Evolutionary conservation across 2,888 invertebrate species (phyloP), one percentile per base, ranked within the genome.

Genomic region (Parnassius glacialis): DNA sequence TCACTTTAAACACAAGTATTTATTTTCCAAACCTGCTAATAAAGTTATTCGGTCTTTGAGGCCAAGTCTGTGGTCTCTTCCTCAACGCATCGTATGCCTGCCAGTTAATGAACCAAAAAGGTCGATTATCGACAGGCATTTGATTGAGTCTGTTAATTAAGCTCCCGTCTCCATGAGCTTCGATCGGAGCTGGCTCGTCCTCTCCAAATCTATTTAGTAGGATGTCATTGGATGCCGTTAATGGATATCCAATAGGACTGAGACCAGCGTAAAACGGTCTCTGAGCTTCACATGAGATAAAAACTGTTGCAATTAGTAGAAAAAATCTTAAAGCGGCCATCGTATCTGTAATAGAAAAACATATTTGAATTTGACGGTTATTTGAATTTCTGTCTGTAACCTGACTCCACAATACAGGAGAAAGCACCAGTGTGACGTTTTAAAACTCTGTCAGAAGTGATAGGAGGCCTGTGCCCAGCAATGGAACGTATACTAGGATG

Each of bases 51-150:
- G 71, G 78, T 50, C 80, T 81, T 56, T 72, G 76, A 2, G 81
- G 81, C 65, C 79, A 87, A 12, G 76, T 80, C 59, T 84, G 79
- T 0, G 85, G 84, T 2, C 75, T 71, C 42, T 78, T 80, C 42
- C 93, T 89, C 7, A 93, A 82, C 0, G 84, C 89, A 66, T 95
- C 93, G 53, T 95, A 94, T 1, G 92, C 92, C 56, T 92, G 85
- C 70, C 93, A 93, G 75, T 95, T 95, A 20, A 95, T 66, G 61
- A 92, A 93, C 95, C 95, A 95, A 77, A 94, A 95, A 0, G 95
- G 95, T 70, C 91, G 90, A 48, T 93, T 88, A 50, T 95, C 94
- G 48, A 85, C 74, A 0, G 95, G 95, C 88, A 94, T 86, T 16
- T 85, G 77, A 66, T 90, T 92, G 9, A 95, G 77, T 62, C 92